Conservation (phyloP, 2,113 vertebrate species). For the Pelmatolapia mariae region DNA sequence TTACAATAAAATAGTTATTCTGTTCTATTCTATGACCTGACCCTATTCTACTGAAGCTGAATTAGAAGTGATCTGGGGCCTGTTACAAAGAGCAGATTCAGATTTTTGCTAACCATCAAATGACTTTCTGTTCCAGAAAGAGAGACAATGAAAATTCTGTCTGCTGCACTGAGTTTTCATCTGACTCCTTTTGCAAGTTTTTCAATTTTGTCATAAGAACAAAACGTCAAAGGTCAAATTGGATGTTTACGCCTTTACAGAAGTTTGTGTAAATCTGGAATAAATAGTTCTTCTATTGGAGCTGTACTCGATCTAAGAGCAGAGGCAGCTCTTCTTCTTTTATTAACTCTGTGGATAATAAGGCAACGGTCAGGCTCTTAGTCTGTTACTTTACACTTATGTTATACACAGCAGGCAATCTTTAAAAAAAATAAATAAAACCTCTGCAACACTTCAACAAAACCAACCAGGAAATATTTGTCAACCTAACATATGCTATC, state of each 20-base stretch:
- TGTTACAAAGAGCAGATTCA: neutral
- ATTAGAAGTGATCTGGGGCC: neutral
- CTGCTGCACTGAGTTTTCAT: neutral
- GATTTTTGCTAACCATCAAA: accelerated
- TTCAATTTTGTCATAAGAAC: neutral
- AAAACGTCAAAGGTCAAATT: accelerated
- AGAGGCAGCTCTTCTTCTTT: neutral
- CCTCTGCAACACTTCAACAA: accelerated
- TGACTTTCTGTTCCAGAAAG: accelerated
- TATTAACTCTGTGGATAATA: neutral
- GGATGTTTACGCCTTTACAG: neutral
- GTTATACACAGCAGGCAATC: neutral
- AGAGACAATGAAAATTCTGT: neutral
- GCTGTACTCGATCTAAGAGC: accelerated
- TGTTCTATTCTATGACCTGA: neutral
- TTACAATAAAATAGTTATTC: neutral
- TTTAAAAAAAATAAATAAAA: neutral
- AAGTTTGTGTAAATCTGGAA: neutral
- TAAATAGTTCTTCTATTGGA: accelerated
- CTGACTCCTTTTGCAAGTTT: accelerated
- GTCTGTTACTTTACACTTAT: neutral
- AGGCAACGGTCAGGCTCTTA: neutral
- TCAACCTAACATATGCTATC: accelerated
- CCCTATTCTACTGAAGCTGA: neutral
- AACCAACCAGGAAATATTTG: neutral